Evolutionary conservation across 2,113 vertebrate genomes (phyloP).

Genomic region (Spermophilus dauricus): DNA sequence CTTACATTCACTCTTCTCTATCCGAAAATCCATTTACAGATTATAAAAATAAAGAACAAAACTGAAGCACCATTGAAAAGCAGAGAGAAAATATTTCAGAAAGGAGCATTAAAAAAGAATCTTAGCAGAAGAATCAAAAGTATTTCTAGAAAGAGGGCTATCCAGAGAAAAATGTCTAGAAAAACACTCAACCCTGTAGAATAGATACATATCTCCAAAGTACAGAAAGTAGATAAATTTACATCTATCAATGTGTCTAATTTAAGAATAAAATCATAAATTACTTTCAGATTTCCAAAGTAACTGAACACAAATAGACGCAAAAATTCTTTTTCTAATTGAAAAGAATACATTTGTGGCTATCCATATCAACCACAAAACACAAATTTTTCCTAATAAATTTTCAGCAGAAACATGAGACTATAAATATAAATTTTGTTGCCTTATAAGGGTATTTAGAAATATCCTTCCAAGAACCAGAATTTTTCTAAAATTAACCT

Average conservation of each 20-base stretch:
- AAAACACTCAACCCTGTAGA: background rate
- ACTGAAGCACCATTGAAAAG: background rate
- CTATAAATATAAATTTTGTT: background rate
- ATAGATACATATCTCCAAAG: background rate
- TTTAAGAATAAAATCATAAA: conserved; percentile 48
- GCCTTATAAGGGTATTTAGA: conserved; percentile 22
- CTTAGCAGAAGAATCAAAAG: background rate
- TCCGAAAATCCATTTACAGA: background rate
- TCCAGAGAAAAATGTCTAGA: background rate
- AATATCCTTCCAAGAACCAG: conserved; percentile 48
- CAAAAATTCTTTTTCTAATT: conserved; percentile 46
- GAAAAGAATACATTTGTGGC: conserved; percentile 46
- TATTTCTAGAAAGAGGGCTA: background rate
- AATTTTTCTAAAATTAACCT: conserved; percentile 52
- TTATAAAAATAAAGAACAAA: background rate
- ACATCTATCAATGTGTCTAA: background rate
- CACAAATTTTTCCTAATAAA: conserved; percentile 28
- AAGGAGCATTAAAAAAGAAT: background rate
- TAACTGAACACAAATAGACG: conserved; percentile 25
- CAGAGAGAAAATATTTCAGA: background rate
- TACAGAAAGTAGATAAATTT: background rate
- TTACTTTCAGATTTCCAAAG: conserved; percentile 28
- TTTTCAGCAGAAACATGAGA: background rate
- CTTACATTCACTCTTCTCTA: background rate
- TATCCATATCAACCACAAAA: conserved; percentile 33